Evolutionary conservation across 2,113 vertebrate species (phyloP), one percentile per base, ranked within the genome.

Genomic region (Rhombomys opimus): DNA sequence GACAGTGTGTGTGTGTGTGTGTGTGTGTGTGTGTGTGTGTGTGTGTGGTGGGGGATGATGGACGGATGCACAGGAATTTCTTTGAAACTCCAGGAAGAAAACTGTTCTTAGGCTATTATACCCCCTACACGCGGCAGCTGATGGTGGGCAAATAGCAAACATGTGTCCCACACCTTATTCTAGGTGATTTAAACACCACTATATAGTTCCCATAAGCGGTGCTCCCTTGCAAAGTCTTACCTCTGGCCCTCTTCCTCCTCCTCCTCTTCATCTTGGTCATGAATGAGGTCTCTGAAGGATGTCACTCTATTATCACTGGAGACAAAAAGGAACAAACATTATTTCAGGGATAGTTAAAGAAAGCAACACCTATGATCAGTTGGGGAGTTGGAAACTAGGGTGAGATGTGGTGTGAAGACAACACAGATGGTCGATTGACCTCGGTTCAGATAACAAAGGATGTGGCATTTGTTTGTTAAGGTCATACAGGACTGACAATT

Each of bases 241-340:
- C 99, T 98, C 97, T 99, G 99, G 18, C 99, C 99, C 95, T 99
- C 99, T 54, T 99, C 99, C 5, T 99, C 99, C 15, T 99, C 99
- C 30, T 99, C 99, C 0, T 99, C 99, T 0, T 99, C 99, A 32
- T 99, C 99, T 97, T 99, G 99, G 0, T 99, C 99, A n/a, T 99
- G 99, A 98, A 99, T 99, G 17, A 99, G 98, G 98, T 99, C 99
- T 98, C 99, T 99, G 97, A 99, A 99, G 0, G 99, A 99, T 0
- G 99, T 99, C 81, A 99, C 99, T 95, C 99, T 99, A 95, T 99
- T 99, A 98, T 99, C 98, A 86, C 99, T 99, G 96, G 46, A 96
- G 89, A 96, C 54, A 67, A 80, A 96, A 90, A 52, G 22, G n/a
- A 93, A 27, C 80, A 87, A 97, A 92, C 17, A 72, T 84, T 35